Evolutionary conservation across 2,888 invertebrate species (phyloP).

Genomic region (Noctua janthina): DNA sequence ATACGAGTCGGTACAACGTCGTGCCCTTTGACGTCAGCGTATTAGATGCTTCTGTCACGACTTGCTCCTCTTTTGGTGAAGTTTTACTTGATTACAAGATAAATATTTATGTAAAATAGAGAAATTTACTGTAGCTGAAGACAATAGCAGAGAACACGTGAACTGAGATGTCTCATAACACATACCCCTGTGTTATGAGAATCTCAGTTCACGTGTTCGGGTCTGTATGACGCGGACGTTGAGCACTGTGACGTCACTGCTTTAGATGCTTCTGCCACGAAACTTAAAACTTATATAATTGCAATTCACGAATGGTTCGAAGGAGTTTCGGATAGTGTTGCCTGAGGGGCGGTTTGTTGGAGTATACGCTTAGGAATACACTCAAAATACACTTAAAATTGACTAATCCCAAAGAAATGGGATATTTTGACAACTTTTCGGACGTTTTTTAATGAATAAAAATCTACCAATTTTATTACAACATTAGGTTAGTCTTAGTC

Average conservation of each 20-base stretch:
- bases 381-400: no score
- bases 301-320: not conserved
- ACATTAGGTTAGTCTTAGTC: not conserved
- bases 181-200: not conserved
- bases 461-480: not conserved
- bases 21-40: conserved; percentile 52
- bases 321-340: not conserved
- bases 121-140: not conserved
- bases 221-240: conserved; percentile 22
- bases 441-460: no score
- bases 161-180: conserved; percentile 89
- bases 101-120: not conserved
- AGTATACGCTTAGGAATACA: no score
- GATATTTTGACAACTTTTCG: no score
- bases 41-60: conserved; percentile 36
- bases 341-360: not conserved
- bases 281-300: not conserved
- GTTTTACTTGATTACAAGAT: not conserved
- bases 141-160: conserved; percentile 82
- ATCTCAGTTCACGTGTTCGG: conserved; percentile 40
- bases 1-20: conserved; percentile 63
- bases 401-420: no score
- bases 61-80: not conserved
- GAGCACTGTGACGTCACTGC: conserved; percentile 48
- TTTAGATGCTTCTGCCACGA: conserved; percentile 34